Percentiles rank a stretch among this genome's conserved stretches.
Conservation (phyloP, 1,140 invertebrate genomes). For the Musca vetustissima region DNA sequence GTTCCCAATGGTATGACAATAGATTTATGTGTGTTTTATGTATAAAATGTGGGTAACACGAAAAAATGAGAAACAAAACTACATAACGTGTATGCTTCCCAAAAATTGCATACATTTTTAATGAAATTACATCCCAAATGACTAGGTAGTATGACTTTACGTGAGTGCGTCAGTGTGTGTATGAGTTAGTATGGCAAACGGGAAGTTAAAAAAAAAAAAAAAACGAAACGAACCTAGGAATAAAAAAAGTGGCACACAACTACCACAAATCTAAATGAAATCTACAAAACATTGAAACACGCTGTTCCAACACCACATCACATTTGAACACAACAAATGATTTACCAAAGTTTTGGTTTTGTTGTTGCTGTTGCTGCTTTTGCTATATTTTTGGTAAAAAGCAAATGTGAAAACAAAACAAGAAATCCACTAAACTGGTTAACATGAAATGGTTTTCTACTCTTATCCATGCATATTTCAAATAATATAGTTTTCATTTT, state of each 20-base stretch:
- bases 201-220: constrained; percentile 9
- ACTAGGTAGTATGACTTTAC: too few species aligned
- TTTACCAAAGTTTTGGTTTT: constrained; percentile 10
- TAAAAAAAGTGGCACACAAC: constrained; percentile 7
- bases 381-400: too few species aligned
- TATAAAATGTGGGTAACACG: constrained; percentile 3
- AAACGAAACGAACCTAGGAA: constrained; percentile 14
- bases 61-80: constrained; percentile 8
- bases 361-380: too few species aligned
- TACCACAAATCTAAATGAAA: constrained; percentile 20
- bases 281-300: constrained; percentile 9
- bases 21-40: constrained; percentile 24
- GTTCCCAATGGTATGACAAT: constrained; percentile 20
- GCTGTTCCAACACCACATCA: too few species aligned
- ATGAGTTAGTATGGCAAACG: background rate
- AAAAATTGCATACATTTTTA: constrained; percentile 31
- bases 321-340: constrained; percentile 14
- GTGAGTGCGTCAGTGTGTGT: too few species aligned
- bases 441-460: too few species aligned
- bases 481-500: too few species aligned
- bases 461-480: too few species aligned
- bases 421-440: too few species aligned
- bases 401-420: too few species aligned
- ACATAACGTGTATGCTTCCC: background rate
- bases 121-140: constrained; percentile 29